These are phyloP conservation scores for Andrena bucephala DNA, from an alignment of 2,888 invertebrate genomes.

Conservation along the genomic window DNA sequence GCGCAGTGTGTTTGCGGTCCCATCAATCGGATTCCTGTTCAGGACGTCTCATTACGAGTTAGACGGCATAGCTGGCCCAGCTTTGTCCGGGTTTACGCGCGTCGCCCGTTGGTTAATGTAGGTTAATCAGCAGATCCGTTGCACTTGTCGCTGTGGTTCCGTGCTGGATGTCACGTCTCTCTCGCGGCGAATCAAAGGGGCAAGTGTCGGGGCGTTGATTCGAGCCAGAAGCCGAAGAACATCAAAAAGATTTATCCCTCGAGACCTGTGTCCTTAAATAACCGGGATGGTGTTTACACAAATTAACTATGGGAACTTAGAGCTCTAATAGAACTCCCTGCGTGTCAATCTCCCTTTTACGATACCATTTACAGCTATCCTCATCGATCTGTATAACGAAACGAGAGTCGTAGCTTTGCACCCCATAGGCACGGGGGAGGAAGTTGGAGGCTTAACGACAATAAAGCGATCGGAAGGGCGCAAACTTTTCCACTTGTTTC, in stretches of 20 bases:
- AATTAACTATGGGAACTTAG: no score
- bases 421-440: neutral
- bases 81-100: constrained; percentile 47
- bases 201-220: neutral
- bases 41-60: constrained; percentile 52
- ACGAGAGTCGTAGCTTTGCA: neutral
- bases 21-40: constrained; percentile 47
- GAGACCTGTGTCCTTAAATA: no score
- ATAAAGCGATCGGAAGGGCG: neutral
- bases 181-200: neutral
- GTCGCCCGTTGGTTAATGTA: constrained; percentile 32
- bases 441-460: constrained; percentile 1
- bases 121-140: constrained; percentile 54
- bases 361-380: neutral
- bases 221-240: no score
- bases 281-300: no score
- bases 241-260: no score
- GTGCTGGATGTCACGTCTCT: neutral
- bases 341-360: neutral
- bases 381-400: neutral
- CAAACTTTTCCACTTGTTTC: neutral
- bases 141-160: constrained; percentile 10
- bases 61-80: constrained; percentile 26
- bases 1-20: constrained; percentile 20
- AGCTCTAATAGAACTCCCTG: no score